Evolutionary conservation across 2,113 vertebrate genomes (phyloP), one percentile per base, ranked within the genome.

Genomic region (Ageneiosus marmoratus): DNA sequence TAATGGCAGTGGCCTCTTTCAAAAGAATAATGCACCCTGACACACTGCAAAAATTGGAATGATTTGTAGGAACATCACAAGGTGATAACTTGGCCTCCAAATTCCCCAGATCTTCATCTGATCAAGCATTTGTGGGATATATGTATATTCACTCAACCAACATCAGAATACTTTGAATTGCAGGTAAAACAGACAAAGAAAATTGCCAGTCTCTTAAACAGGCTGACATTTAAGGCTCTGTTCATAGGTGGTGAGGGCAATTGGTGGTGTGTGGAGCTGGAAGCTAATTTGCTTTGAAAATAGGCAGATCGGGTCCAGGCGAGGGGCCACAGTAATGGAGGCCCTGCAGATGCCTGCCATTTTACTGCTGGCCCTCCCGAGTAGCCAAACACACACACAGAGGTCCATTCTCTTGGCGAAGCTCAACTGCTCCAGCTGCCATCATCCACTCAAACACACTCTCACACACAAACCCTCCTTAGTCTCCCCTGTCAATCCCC

Each of bases 231-330:
- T 87, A 81, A 58, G 76, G 77, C 70, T 50, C 56, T 20, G 46
- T 73, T 46, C n/a, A 70, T 77, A 73, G 83, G 82, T 63, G 67
- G 77, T 24, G 50, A 73, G n/a, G 41, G 74, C 22, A 48, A 77
- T 70, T 62, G 74, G 56, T 37, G 65, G 56, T 29, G 65, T 77
- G 72, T 82, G 56, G 83, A 83, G 63, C 76, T 67, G 76, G 63
- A 10, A 11, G 82, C 80, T 87, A 86, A 88, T 88, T 86, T 86
- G 86, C 55, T 87, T 87, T 85, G 73, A 87, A 88, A 88, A 82
- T 88, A 85, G 83, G 55, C 32, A 27, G 50, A 53, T 74, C 63
- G 48, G 50, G 80, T 37, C 27, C 1, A 50, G 77, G 83, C 20
- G 6, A 79, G 77, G 20, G 70, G 78, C 77, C 63, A 16, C 80